These are phyloP conservation scores for Nymphalis polychloros DNA, from an alignment of 2,888 invertebrate genomes.

Conservation along the genomic window DNA sequence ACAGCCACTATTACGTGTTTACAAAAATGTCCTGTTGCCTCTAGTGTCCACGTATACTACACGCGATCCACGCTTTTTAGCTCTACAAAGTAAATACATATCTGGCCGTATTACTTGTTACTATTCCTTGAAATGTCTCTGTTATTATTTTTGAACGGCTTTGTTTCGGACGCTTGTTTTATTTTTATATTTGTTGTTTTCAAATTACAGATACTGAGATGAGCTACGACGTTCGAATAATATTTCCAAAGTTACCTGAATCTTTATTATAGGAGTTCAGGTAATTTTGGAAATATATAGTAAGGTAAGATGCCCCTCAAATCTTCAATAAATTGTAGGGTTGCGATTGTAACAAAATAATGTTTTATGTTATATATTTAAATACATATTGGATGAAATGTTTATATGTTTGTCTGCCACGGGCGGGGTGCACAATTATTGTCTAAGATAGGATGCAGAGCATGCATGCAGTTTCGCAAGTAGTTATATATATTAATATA, in stretches of 20 bases:
- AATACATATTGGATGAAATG: neutral
- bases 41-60: neutral
- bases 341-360: neutral
- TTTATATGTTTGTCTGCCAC: neutral
- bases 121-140: neutral
- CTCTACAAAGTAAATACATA: neutral
- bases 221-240: slow-evolving; percentile 17
- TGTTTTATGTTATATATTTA: neutral
- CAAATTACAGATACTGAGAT: slow-evolving; percentile 28
- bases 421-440: neutral
- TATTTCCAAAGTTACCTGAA: slow-evolving; percentile 30
- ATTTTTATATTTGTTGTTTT: slow-evolving; percentile 23
- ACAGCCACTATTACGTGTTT: too few relatives aligned
- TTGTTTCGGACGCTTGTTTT: slow-evolving; percentile 13
- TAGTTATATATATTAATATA: neutral
- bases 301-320: slow-evolving; percentile 23
- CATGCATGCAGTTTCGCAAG: neutral
- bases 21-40: neutral
- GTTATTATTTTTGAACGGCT: slow-evolving; percentile 4
- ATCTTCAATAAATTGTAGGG: neutral
- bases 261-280: slow-evolving; percentile 5
- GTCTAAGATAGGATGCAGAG: neutral
- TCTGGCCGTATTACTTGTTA: neutral
- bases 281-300: slow-evolving; percentile 30
- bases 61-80: neutral